phyloP scores from a whole-genome alignment of 2,797 vertebrate species.

The Chaetophractus vellerosus region DNA sequence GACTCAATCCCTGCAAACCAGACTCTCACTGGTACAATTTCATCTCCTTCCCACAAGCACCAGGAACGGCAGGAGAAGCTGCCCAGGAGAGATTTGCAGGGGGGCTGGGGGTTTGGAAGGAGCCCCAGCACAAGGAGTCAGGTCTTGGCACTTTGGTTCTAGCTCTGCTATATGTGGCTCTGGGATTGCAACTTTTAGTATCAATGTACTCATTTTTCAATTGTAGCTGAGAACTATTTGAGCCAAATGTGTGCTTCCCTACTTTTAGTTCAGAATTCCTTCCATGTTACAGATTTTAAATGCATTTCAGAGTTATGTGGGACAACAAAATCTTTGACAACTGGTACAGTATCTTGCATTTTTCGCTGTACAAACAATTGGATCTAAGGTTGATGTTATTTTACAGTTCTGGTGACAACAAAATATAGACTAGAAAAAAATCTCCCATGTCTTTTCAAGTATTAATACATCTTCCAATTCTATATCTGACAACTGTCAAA shows the following conservation, averaged over 20 bases:
- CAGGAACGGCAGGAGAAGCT: accelerated
- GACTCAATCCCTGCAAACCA: accelerated
- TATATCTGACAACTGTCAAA: accelerated
- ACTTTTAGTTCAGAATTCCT: not conserved
- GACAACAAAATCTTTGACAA: not conserved
- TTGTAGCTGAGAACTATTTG: not conserved
- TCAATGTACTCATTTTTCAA: not conserved
- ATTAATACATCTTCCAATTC: not conserved
- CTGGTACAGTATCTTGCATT: accelerated
- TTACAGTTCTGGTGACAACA: too few relatives aligned
- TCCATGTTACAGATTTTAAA: not conserved
- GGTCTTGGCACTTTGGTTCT: not conserved
- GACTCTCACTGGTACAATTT: not conserved
- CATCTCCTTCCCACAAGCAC: not conserved
- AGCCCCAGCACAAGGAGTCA: not conserved
- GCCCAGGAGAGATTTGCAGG: accelerated
- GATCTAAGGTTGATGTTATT: not conserved
- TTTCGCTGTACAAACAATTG: accelerated
- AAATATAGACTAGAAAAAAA: not conserved
- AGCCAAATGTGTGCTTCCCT: too few relatives aligned
- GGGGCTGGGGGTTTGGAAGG: too few relatives aligned
- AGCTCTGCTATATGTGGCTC: too few relatives aligned
- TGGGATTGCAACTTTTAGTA: not conserved
- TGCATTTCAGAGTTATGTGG: too few relatives aligned
- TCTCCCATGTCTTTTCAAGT: accelerated